Evolutionary conservation across 2,888 invertebrate species (phyloP), one percentile per base, ranked within the genome.

Genomic region (Hylaea fasciaria): DNA sequence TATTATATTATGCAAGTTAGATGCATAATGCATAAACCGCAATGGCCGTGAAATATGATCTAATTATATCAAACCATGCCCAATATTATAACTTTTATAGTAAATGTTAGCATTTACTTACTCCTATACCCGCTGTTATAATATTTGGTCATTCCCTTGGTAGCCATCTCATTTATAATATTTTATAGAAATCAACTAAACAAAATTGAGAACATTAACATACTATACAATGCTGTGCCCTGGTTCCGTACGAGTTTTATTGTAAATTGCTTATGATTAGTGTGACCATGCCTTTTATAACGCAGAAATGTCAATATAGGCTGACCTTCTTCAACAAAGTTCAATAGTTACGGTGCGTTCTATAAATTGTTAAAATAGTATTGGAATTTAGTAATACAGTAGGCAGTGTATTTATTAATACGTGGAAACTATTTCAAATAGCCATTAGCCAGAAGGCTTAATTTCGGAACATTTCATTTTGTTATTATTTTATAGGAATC

Each of bases 131-230:
- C 29, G 17, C 60, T 74, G 74, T 77, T 78, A 86, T 82, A 86
- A 89, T 89, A 88, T 91, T 91, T 90, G 91, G 91, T 90, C 89
- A 91, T 89, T 90, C 79, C 81, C 84, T 87, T 89, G 87, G 91
- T 91, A 92, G 92, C 92, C 86, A 83, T 90, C 89, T 85, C 90
- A 85, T 91, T 91, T 89, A 91, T 91, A 91, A 91, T 89, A 91
- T 90, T 91, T 92, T 90, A 91, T 88, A 91, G 92, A 91, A 92
- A 91, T 91, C 92, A 92, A 91, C 92, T 90, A 91, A 89, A 91
- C 87, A 86, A 81, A 87, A 80, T 81, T 76, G 87, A 80, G 83
- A 86, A 89, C 90, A 89, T 91, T 89, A 90, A 87, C 82, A 78
- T 86, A 75, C 74, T 72, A 81, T 83, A 90, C 85, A 86, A 86